These are phyloP conservation scores for Zaprionus inermis DNA, from an alignment of 1,140 invertebrate species.

Conservation along the genomic window DNA sequence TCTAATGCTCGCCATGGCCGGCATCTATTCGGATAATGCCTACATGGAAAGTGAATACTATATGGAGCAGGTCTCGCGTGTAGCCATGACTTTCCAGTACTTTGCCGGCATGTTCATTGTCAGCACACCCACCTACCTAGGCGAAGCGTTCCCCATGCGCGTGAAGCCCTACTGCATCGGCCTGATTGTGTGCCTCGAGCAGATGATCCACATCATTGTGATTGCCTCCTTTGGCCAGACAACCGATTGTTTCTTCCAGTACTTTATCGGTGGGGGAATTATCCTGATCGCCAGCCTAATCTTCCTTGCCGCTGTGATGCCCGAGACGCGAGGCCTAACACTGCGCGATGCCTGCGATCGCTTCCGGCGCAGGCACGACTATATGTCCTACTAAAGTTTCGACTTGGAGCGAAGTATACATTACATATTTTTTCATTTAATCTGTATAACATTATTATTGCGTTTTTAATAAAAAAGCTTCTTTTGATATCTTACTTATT, in stretches of 20 bases:
- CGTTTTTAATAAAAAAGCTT: too few species aligned
- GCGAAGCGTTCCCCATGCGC: conserved; percentile 59
- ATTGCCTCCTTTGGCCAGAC: conserved; percentile 37
- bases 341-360: conserved; percentile 49
- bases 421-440: neutral
- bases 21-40: conserved; percentile 37
- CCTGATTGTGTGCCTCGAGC: conserved; percentile 40
- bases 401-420: neutral
- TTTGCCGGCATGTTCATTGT: conserved; percentile 56
- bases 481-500: too few species aligned
- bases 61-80: conserved; percentile 44
- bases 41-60: conserved; percentile 21
- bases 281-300: conserved; percentile 36
- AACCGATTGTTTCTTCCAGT: conserved; percentile 24
- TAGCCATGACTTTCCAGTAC: conserved; percentile 47
- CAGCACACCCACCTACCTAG: conserved; percentile 47
- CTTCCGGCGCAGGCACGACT: conserved; percentile 37
- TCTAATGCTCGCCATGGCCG: conserved; percentile 44
- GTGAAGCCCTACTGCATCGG: conserved; percentile 52
- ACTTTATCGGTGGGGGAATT: conserved; percentile 46
- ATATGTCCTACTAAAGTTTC: conserved; percentile 27
- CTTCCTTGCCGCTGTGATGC: conserved; percentile 33
- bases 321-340: conserved; percentile 44
- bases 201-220: conserved; percentile 60
- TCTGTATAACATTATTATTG: too few species aligned